A percentile compares a stretch with the other conserved stretches of the same genome.
Conservation (phyloP, 2,113 vertebrate species). For the Scomber japonicus region DNA sequence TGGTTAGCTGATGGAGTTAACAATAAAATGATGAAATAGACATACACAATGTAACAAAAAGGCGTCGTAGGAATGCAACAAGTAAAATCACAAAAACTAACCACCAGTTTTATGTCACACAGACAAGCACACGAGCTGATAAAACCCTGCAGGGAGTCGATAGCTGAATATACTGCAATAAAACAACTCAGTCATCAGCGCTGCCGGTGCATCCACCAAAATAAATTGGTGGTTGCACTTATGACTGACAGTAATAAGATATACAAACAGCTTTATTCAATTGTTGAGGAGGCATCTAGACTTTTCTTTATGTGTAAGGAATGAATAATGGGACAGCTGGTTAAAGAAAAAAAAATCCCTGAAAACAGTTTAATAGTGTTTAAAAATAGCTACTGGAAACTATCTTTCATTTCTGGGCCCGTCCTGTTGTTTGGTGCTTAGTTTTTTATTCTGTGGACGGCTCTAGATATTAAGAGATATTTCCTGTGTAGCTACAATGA, state of each 20-base stretch:
- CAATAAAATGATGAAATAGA: slow-evolving; percentile 62
- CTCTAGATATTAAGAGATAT: slow-evolving; percentile 6
- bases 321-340: slow-evolving; percentile 48
- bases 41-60: slow-evolving; percentile 26
- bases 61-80: slow-evolving; percentile 12
- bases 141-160: slow-evolving; percentile 55
- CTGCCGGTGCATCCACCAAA: slow-evolving; percentile 15
- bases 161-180: slow-evolving; percentile 40
- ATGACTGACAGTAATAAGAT: slow-evolving; percentile 68
- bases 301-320: slow-evolving; percentile 5
- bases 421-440: slow-evolving; percentile 5
- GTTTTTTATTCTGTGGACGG: neutral
- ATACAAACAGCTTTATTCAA: slow-evolving; percentile 48
- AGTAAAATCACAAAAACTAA: slow-evolving; percentile 26
- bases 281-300: slow-evolving; percentile 15
- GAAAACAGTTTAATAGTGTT: too few species aligned
- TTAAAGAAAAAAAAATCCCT: slow-evolving; percentile 18
- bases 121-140: slow-evolving; percentile 26
- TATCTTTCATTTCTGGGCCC: neutral
- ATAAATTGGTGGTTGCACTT: slow-evolving; percentile 33
- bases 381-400: too few species aligned
- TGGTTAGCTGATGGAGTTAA: slow-evolving; percentile 49
- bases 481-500: slow-evolving; percentile 2
- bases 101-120: slow-evolving; percentile 28
- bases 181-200: slow-evolving; percentile 27